A percentile compares a stretch with the other conserved stretches of the same genome.
Conservation (phyloP, 2,797 vertebrate species). For the Chrysocyon brachyurus region DNA sequence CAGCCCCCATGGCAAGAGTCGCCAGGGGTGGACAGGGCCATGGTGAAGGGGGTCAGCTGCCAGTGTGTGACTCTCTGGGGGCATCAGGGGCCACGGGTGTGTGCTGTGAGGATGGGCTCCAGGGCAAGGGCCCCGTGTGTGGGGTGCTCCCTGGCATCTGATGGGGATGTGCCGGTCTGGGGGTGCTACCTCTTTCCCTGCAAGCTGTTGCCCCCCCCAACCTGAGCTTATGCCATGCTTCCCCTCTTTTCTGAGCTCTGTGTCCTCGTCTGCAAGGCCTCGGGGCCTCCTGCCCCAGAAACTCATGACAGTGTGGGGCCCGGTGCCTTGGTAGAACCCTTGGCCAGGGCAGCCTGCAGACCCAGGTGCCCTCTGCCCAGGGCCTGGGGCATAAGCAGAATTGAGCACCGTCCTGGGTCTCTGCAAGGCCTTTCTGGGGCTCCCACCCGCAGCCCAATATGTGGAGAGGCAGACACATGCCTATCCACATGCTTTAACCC, state of each 20-base stretch:
- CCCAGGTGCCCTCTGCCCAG: not conserved
- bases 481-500: too few species aligned
- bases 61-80: not conserved
- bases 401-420: not conserved
- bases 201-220: too few species aligned
- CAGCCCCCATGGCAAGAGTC: not conserved
- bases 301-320: not conserved
- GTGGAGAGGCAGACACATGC: too few species aligned
- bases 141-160: not conserved
- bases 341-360: not conserved
- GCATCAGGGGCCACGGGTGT: not conserved
- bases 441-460: not conserved
- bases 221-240: not conserved
- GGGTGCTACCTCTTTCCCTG: not conserved
- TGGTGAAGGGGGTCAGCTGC: not conserved
- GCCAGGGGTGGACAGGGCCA: not conserved
- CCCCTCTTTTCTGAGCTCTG: too few species aligned
- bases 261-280: not conserved
- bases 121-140: not conserved
- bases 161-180: not conserved
- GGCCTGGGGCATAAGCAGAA: not conserved
- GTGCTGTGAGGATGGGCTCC: not conserved
- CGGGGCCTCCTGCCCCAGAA: not conserved
- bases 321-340: not conserved
- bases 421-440: not conserved